Base-by-base conservation (phyloP, 1,140 invertebrate species). In the Plectrocnemia conspersa region DNA sequence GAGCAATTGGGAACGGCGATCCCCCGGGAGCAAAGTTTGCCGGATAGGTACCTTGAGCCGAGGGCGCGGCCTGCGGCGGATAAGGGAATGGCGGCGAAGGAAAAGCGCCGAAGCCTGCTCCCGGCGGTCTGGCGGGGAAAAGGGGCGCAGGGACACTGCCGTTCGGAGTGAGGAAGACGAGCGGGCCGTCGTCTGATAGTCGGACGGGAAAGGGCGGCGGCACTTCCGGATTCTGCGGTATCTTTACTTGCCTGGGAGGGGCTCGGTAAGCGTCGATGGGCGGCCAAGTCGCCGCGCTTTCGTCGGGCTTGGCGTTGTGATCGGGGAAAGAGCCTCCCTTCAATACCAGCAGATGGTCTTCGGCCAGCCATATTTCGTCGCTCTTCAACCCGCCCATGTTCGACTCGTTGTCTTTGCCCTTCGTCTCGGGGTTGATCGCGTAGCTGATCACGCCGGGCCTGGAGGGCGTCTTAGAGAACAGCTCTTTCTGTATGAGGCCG, bases 131-230 rank as follows among this genome's bases (percentile, higher is more conserved):
- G 66, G 71, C 63, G 65, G 68, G 66, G 68, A 73, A 70, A 53
- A 75, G 63, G 66, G 66, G 68, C 63, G 69, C 69, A 69, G 71
- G 70, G 64, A 76, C 66, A 69, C 78, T 78, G 63, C 75, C 75
- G 66, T 83, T 81, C 61, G 76, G 74, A 32, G 82, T 82, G 60
- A 88, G 75, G 69, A 88, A 82, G 71, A 85, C 79, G 61, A 88
- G 76, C 56, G 89, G 88, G 58, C 87, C 89, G 53, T 82, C 79
- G 58, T 89, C 86, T 61, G 78, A 80, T 64, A 92, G 80, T 71
- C 88, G 87, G 66, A 92, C 82, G 63, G 89, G 89, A 82, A 92
- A 92, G 65, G 89, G 89, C 73, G 89, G 89, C 69, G 89, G 88
- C 61, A 91, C 79, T 68, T 82, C 83, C 0, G 85, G 85, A 64